phyloP scores from a whole-genome alignment of 2,113 vertebrate species.

The Smithornis capensis region DNA sequence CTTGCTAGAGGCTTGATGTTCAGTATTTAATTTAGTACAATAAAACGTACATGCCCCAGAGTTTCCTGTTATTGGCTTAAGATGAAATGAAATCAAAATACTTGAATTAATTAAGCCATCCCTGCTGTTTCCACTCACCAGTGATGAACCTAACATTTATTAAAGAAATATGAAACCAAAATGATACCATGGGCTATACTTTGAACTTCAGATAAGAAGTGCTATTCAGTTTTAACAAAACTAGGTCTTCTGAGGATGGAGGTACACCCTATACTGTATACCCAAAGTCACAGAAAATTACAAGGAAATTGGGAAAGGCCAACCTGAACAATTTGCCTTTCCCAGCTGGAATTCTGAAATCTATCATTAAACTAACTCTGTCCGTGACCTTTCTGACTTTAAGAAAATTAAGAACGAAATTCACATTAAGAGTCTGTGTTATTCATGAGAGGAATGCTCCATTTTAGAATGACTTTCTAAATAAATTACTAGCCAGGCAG shows the following conservation, averaged over 20 bases:
- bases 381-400: neutral
- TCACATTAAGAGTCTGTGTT: neutral
- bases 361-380: neutral
- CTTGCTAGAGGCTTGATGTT: slow-evolving; percentile 16
- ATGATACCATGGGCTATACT: slow-evolving; percentile 14
- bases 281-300: neutral
- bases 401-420: neutral
- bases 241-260: neutral
- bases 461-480: neutral
- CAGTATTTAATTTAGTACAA: slow-evolving; percentile 19
- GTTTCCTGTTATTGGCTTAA: slow-evolving; percentile 33
- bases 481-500: neutral
- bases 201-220: slow-evolving; percentile 36
- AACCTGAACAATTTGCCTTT: neutral
- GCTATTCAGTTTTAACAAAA: slow-evolving; percentile 7
- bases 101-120: slow-evolving; percentile 27
- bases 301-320: neutral
- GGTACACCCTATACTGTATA: neutral
- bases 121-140: neutral
- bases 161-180: neutral
- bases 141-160: slow-evolving; percentile 1
- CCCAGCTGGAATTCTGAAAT: neutral
- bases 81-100: slow-evolving; percentile 56
- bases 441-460: neutral
- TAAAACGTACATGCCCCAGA: neutral